Percentiles rank a stretch among this genome's conserved stretches.
Evolutionary conservation across 2,113 vertebrate species (phyloP).

Genomic region (Falco punctatus): DNA sequence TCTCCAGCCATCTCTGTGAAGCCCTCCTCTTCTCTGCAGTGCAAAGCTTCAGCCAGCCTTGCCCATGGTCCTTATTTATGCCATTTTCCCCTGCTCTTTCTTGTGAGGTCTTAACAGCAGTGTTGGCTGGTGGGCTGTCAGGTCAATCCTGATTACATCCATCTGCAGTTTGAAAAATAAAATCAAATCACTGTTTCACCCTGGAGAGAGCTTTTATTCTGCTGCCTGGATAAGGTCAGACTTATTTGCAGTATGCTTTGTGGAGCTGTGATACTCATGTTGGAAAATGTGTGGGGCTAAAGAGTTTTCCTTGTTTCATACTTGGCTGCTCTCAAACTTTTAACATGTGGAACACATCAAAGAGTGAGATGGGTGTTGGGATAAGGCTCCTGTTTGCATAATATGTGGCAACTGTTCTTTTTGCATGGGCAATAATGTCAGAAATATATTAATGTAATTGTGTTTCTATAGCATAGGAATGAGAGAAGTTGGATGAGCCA

Average conservation of each 20-base stretch:
- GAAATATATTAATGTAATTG: neutral
- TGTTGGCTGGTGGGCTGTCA: conserved; percentile 6
- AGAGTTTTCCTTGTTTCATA: neutral
- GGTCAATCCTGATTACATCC: neutral
- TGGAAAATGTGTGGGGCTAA: neutral
- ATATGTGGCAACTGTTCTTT: neutral
- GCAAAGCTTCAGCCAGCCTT: neutral
- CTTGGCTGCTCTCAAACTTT: conserved; percentile 17
- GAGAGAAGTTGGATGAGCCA: neutral
- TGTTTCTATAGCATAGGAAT: neutral
- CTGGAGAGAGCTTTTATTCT: conserved; percentile 18
- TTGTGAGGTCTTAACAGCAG: neutral
- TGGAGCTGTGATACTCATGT: neutral
- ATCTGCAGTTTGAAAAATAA: conserved; percentile 11
- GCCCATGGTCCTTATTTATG: neutral
- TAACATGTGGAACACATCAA: conserved; percentile 21
- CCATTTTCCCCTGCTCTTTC: neutral
- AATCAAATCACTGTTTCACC: neutral
- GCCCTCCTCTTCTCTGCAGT: neutral
- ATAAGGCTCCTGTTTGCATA: conserved; percentile 4
- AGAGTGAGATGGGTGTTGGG: neutral
- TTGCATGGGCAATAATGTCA: neutral
- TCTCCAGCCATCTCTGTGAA: neutral
- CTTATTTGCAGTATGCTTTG: conserved; percentile 7
- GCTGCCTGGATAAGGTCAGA: conserved; percentile 6